Evolutionary conservation across 2,797 vertebrate genomes (phyloP), one percentile per base, ranked within the genome.

Genomic region (Girardinus metallicus): DNA sequence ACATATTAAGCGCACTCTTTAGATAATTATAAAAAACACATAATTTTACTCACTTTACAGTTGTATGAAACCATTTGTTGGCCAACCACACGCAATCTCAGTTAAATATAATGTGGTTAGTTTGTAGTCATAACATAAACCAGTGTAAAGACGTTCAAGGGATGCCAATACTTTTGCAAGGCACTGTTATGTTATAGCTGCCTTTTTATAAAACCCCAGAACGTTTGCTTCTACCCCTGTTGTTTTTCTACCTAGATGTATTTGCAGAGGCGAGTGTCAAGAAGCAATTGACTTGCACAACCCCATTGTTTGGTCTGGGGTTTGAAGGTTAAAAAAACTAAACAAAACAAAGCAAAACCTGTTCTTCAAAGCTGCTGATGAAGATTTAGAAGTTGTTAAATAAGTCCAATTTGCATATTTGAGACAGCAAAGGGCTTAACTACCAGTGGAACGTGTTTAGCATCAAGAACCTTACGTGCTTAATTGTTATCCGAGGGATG

Each of bases 401-500:
- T 36, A 9, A 68, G 8, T 68, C 34, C 4, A 36, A 6, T 9
- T 66, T 39, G 18, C 34, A 66, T 66, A 23, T 11, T 5, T 66
- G 62, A 21, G 34, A 4, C 34, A 66, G 34, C 34, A 66, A 21
- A 68, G 9, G 34, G 34, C 21, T 23, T 68, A 26, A 41, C 9
- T 68, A 39, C 21, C 34, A 41, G 18, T 23, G 36, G 36, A 68
- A 26, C 34, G 34, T 68, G 64, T 68, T 68, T 26, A 12, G 36
- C 21, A 5, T 68, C 5, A 5, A 68, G 64, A 68, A 5, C 21
- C 36, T 15, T 77, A 34, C 49, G 64, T 51, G 44, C 53, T 29
- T 66, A 31, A 80, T 80, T 41, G 75, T 73, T 83, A 74, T 86
- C 83, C 86, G 0, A 7, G 2, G 0, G 3, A 3, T 23, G 0